Evolutionary conservation across 2,113 vertebrate genomes (phyloP).

Genomic region (Bothrops jararaca): DNA sequence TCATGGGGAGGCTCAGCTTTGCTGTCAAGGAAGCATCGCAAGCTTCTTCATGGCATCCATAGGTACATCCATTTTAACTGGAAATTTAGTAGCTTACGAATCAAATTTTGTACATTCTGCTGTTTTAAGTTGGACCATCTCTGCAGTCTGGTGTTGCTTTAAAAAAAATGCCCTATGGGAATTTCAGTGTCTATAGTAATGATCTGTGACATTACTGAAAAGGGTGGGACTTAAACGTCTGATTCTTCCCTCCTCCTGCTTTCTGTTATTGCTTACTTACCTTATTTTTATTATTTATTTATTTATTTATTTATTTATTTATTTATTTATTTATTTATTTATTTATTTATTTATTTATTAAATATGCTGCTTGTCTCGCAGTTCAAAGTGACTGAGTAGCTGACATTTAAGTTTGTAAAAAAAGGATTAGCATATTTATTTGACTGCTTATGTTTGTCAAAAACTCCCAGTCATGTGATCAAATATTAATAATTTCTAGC

Average conservation of each 20-base stretch:
- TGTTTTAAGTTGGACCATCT: background rate
- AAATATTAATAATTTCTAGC: background rate
- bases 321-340: too few species aligned
- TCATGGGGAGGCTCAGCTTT: constrained; percentile 85
- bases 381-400: background rate
- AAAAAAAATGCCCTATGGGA: background rate
- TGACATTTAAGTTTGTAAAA: background rate
- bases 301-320: too few species aligned
- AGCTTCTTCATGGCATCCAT: constrained; percentile 77
- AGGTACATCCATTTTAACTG: constrained; percentile 63
- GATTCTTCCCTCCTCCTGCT: background rate
- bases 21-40: constrained; percentile 74
- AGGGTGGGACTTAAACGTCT: background rate
- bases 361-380: background rate
- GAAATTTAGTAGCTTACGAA: background rate
- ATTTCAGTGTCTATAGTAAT: background rate
- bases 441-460: background rate
- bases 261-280: background rate
- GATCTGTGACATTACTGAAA: background rate
- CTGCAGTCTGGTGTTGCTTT: background rate
- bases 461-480: background rate
- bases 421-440: background rate
- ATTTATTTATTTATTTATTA: background rate
- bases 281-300: background rate
- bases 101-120: background rate